A percentile compares a stretch with the other conserved stretches of the same genome.
Conservation (phyloP, 2,797 vertebrate genomes). For the Tangara arthus region DNA sequence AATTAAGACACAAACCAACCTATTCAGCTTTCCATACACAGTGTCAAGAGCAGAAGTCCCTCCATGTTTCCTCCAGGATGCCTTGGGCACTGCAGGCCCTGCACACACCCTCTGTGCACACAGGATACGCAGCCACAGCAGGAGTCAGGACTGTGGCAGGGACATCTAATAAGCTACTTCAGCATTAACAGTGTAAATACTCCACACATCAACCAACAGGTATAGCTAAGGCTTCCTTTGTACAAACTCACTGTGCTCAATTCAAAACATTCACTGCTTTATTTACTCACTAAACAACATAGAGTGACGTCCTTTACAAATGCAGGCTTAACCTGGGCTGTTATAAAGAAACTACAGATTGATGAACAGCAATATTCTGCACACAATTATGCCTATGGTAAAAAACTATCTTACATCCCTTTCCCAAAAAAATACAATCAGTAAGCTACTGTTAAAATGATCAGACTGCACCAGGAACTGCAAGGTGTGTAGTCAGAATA, state of each 20-base stretch:
- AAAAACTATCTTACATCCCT: not conserved
- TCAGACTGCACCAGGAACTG: not conserved
- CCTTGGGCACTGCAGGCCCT: not conserved
- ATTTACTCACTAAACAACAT: not conserved
- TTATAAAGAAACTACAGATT: not conserved
- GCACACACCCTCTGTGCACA: not conserved
- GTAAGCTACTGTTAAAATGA: not conserved
- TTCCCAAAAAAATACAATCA: not conserved
- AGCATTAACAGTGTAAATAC: not conserved
- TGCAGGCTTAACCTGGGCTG: not conserved
- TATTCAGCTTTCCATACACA: not conserved
- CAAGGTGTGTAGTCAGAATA: not conserved
- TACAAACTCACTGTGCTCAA: not conserved
- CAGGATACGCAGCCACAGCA: rapidly evolving
- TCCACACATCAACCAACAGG: not conserved
- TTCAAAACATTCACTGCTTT: not conserved
- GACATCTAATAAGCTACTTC: not conserved
- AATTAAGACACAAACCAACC: not conserved
- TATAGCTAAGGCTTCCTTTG: not conserved
- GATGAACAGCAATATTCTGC: not conserved
- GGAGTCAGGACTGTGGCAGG: not conserved
- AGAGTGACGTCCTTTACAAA: not conserved
- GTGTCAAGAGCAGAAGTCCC: not conserved
- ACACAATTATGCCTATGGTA: not conserved
- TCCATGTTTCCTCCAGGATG: not conserved